Evolutionary conservation across 1,140 invertebrate genomes (phyloP).

Genomic region (Amphibalanus amphitrite): DNA sequence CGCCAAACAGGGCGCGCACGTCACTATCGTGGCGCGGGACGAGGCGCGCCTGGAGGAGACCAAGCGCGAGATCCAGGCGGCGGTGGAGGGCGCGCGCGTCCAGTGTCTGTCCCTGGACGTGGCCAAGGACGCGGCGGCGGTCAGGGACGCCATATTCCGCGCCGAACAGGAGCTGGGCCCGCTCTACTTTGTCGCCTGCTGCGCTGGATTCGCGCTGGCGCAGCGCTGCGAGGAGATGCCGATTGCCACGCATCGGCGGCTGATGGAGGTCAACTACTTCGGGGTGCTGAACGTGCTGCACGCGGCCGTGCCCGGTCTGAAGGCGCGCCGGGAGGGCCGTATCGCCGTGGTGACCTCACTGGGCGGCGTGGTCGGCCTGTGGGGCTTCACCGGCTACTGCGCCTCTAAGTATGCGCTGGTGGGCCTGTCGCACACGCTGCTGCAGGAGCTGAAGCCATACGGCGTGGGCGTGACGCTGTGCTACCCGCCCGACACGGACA

Average conservation of each 20-base stretch:
- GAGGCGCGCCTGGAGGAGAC: slow-evolving; percentile 43
- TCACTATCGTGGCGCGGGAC: slow-evolving; percentile 76
- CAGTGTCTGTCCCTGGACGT: slow-evolving; percentile 41
- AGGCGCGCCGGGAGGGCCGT: slow-evolving; percentile 37
- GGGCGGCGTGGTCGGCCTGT: slow-evolving; percentile 76
- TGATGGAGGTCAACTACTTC: slow-evolving; percentile 40
- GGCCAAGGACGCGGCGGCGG: slow-evolving; percentile 38
- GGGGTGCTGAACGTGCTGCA: slow-evolving; percentile 34
- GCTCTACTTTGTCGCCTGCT: slow-evolving; percentile 77
- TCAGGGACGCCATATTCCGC: slow-evolving; percentile 39
- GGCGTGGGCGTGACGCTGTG: slow-evolving; percentile 69
- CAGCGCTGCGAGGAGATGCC: slow-evolving; percentile 62
- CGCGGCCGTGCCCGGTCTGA: slow-evolving; percentile 35
- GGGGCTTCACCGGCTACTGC: slow-evolving; percentile 80
- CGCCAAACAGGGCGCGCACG: slow-evolving; percentile 51
- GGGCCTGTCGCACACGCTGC: slow-evolving; percentile 79
- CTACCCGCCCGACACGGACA: slow-evolving; percentile 92
- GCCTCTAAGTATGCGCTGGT: slow-evolving; percentile 85
- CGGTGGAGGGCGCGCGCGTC: slow-evolving; percentile 20
- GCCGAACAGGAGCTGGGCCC: slow-evolving; percentile 48
- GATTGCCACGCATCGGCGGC: slow-evolving; percentile 24
- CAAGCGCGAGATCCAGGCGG: slow-evolving; percentile 35
- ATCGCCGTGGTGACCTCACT: slow-evolving; percentile 68
- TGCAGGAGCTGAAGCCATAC: slow-evolving; percentile 75
- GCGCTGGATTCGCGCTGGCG: slow-evolving; percentile 50